These are phyloP conservation scores for Calameuta pallipes DNA, from an alignment of 2,888 invertebrate genomes.

Conservation along the genomic window DNA sequence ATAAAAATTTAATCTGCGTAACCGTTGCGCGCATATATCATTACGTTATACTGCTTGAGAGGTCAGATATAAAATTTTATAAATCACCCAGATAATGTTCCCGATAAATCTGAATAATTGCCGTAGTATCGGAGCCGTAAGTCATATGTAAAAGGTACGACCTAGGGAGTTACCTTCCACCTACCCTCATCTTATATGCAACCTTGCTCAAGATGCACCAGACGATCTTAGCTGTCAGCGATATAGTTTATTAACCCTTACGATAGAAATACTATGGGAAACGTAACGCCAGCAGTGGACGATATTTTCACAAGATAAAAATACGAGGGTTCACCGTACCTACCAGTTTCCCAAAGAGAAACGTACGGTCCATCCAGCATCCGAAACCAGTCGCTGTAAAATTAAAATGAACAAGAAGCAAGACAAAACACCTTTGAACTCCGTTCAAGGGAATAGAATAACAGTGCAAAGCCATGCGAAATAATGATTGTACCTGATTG, in stretches of 20 bases:
- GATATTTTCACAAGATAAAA: neutral
- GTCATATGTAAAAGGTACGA: neutral
- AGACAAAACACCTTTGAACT: too few relatives aligned
- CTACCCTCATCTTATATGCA: neutral
- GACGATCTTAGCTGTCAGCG: neutral
- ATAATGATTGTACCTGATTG: too few relatives aligned
- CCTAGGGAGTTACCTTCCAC: neutral
- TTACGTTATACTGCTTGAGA: neutral
- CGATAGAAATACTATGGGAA: neutral
- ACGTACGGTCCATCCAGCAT: neutral
- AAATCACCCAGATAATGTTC: slow-evolving; percentile 11
- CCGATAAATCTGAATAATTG: slow-evolving; percentile 19
- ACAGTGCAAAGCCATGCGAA: too few relatives aligned
- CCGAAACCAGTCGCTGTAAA: neutral
- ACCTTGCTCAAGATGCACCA: neutral
- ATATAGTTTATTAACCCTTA: neutral
- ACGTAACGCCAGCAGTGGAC: neutral
- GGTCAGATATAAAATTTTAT: neutral
- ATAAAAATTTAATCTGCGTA: neutral
- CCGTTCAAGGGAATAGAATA: too few relatives aligned
- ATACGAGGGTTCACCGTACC: neutral
- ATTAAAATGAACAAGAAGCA: too few relatives aligned
- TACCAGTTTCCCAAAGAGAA: neutral
- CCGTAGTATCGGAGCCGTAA: slow-evolving; percentile 2
- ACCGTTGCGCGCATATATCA: neutral